Base-by-base conservation (phyloP, 2,888 invertebrate species). In the Eledone cirrhosa region DNA sequence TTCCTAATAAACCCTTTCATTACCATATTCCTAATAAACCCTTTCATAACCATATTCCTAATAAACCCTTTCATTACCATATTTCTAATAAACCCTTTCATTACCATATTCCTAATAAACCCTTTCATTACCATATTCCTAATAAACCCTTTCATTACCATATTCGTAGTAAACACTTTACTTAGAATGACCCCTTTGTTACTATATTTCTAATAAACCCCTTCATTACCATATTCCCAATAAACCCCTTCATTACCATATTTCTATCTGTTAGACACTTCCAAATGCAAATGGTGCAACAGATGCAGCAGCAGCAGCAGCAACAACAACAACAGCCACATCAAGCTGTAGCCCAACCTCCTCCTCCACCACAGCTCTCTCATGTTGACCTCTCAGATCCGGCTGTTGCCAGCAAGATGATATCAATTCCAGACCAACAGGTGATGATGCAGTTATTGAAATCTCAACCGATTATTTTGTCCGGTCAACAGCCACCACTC, bases 401-500 rank as follows among this genome's bases (percentile, higher is more conserved):
- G 5, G 82, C 80, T 80, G 81, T 78, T 63, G 77, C 47, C 74
- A 78, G 53, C 69, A 83, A 47, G 80, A 77, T 87, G n/a, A 81
- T 86, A 11, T 84, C 83, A 16, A 63, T 85, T 65, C 86, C 86
- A 80, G 87, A 88, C 78, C 87, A 86, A 79, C 87, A 87, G 78
- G 79, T 88, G 22, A 85, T 84, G 77, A 85, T 87, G 85, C 87
- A 87, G 77, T 80, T 82, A 80, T 67, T 79, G 78, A 79, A 81
- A 80, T 79, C 77, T 80, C 63, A 80, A 83, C 76, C 80, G 24
- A 74, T 83, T 48, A 77, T 82, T 80, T 80, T 84, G 77, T 78
- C 84, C 80, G 53, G 83, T 48, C 84, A 85, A 80, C 85, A 86
- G 77, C 78, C 79, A 1, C 78, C 65, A 16, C 75, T 22, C 16